Percentiles rank a stretch among this genome's conserved stretches.
Conservation (phyloP, 2,888 invertebrate species). For the Laothoe populi region DNA sequence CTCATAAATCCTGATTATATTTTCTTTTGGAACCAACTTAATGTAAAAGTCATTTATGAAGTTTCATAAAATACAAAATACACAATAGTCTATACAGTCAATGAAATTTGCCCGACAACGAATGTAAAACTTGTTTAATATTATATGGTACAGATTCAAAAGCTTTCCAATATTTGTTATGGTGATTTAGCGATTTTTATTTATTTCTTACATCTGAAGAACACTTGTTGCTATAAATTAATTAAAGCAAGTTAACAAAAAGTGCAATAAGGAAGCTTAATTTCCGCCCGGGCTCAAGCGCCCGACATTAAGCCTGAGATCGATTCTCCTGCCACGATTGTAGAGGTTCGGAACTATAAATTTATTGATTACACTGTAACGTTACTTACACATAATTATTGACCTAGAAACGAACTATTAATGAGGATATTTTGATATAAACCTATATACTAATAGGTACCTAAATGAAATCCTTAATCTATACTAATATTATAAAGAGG, state of each 20-base stretch:
- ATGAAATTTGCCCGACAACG: too few relatives aligned
- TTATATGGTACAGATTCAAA: too few relatives aligned
- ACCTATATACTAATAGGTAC: too few relatives aligned
- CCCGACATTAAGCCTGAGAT: slow-evolving; percentile 72
- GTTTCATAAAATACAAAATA: too few relatives aligned
- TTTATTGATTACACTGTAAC: slow-evolving; percentile 33
- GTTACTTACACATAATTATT: background rate
- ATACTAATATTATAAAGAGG: too few relatives aligned
- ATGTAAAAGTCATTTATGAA: too few relatives aligned
- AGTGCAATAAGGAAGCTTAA: slow-evolving; percentile 77
- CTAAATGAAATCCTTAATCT: too few relatives aligned
- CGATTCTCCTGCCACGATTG: slow-evolving; percentile 60
- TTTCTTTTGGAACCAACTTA: too few relatives aligned
- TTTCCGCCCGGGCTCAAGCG: slow-evolving; percentile 65
- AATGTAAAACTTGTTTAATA: too few relatives aligned
- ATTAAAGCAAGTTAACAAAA: slow-evolving; percentile 79
- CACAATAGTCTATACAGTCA: too few relatives aligned
- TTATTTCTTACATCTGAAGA: slow-evolving; percentile 36
- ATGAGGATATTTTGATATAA: background rate
- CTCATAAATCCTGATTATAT: too few relatives aligned
- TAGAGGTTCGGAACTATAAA: slow-evolving; percentile 57
- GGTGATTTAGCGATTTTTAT: slow-evolving; percentile 26
- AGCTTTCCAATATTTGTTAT: too few relatives aligned
- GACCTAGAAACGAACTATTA: background rate
- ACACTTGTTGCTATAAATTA: slow-evolving; percentile 78